These are phyloP conservation scores for Zaprionus vittiger DNA, from an alignment of 1,140 invertebrate species.

Conservation along the genomic window DNA sequence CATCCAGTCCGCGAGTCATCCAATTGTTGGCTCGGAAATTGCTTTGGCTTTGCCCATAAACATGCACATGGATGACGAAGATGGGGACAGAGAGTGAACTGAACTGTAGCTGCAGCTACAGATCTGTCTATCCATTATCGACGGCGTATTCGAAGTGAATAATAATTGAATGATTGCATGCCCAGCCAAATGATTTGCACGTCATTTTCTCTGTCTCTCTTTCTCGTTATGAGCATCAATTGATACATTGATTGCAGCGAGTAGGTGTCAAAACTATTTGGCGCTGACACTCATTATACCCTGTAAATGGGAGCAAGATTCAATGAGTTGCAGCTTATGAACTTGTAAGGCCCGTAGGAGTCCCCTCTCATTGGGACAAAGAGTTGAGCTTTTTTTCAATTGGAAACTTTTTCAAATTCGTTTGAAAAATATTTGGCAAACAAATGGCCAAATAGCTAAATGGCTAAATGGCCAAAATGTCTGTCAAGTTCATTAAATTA, in stretches of 20 bases:
- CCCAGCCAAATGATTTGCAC: slow-evolving; percentile 69
- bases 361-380: neutral
- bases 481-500: slow-evolving; percentile 80
- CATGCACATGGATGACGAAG: slow-evolving; percentile 41
- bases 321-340: neutral
- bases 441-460: slow-evolving; percentile 34
- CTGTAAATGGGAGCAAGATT: neutral
- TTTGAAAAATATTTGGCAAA: slow-evolving; percentile 27
- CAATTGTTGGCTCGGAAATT: slow-evolving; percentile 72
- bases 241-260: slow-evolving; percentile 38
- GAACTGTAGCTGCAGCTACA: slow-evolving; percentile 3
- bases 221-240: slow-evolving; percentile 62
- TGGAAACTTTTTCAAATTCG: slow-evolving; percentile 13
- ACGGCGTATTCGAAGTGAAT: slow-evolving; percentile 44
- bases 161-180: slow-evolving; percentile 83
- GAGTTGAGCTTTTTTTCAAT: neutral
- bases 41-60: slow-evolving; percentile 53
- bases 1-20: slow-evolving; percentile 62
- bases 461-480: slow-evolving; percentile 37
- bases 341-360: too few relatives aligned
- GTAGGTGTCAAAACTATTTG: slow-evolving; percentile 78
- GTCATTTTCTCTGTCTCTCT: slow-evolving; percentile 60
- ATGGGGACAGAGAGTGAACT: slow-evolving; percentile 17
- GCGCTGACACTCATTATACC: slow-evolving; percentile 35
- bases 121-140: slow-evolving; percentile 29